These are phyloP conservation scores for Muscidifurax raptorellus DNA, from an alignment of 1,140 invertebrate genomes.

Conservation along the genomic window DNA sequence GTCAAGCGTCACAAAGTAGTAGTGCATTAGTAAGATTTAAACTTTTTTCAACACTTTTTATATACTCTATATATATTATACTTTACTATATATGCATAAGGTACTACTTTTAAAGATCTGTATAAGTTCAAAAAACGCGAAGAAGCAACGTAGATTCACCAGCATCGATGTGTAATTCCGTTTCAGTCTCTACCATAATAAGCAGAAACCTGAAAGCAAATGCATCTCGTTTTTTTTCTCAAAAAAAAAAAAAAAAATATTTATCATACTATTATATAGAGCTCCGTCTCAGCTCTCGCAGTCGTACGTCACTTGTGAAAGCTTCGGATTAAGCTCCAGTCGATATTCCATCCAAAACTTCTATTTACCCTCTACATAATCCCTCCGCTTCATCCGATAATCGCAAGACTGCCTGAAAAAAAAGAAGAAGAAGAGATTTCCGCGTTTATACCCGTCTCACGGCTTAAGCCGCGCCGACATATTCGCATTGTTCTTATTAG, in stretches of 20 bases:
- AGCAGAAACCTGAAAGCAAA: conserved; percentile 28
- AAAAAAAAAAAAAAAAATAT: too few relatives aligned
- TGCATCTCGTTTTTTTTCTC: too few relatives aligned
- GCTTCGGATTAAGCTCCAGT: not conserved
- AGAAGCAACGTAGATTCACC: too few relatives aligned
- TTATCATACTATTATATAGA: too few relatives aligned
- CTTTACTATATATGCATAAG: not conserved
- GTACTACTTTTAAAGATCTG: conserved; percentile 38
- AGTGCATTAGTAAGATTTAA: not conserved
- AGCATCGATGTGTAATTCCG: not conserved
- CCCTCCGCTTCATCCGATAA: not conserved
- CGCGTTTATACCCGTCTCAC: too few relatives aligned
- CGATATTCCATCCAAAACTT: not conserved
- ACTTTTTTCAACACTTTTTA: conserved; percentile 7
- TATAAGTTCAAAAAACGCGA: too few relatives aligned
- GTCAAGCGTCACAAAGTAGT: not conserved
- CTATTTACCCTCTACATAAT: not conserved
- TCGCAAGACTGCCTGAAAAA: not conserved
- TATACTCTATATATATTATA: not conserved
- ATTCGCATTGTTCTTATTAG: conserved; percentile 32
- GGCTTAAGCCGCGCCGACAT: not conserved
- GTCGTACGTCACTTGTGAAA: too few relatives aligned
- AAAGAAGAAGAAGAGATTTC: conserved; percentile 4
- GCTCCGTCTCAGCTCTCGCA: too few relatives aligned
- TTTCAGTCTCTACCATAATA: not conserved